Evolutionary conservation across 2,888 invertebrate genomes (phyloP), one percentile per base, ranked within the genome.

Genomic region (Synanthedon formicaeformis): DNA sequence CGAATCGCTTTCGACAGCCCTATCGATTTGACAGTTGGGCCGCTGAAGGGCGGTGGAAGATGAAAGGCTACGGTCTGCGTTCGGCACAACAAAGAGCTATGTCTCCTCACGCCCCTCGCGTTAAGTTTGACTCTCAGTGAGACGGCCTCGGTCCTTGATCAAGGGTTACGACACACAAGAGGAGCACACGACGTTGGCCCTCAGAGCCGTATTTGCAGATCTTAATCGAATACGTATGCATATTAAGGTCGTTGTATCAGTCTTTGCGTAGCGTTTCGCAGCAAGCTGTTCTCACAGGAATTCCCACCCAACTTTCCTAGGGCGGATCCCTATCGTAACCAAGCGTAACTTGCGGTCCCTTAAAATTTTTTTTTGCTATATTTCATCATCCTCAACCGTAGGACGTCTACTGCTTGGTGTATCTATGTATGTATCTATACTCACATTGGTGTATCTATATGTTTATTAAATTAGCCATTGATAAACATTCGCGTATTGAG

Each of bases 11-110:
- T 50, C 52, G 67, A 13, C 68, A 76, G 54, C 77, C 76, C 75
- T 75, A 54, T 13, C 16, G 52, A 58, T 59, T 57, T 54, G 60
- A 54, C 58, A 62, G 66, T 64, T 69, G 66, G 69, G 66, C 59
- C 67, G 64, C 63, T 75, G 72, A 71, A 73, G 75, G 72, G 56
- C 57, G 73, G 66, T 62, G 61, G 62, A 67, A 78, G 78, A 81
- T 80, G 79, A 81, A 81, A 81, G 80, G 73, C 73, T 66, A 48
- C 49, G 51, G 13, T 16, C 71, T 64, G 73, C 69, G 70, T 73
- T 71, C 74, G 76, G 74, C 73, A 71, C 77, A 71, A 80, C 79
- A 81, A 81, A 81, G 80, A 67, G 68, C 71, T 74, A 77, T 81
- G 79, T 81, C 73, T 78, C 71, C 67, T 69, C 67, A 61, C 72